These are phyloP conservation scores for Eira barbara DNA, from an alignment of 2,113 vertebrate species.

Conservation along the genomic window DNA sequence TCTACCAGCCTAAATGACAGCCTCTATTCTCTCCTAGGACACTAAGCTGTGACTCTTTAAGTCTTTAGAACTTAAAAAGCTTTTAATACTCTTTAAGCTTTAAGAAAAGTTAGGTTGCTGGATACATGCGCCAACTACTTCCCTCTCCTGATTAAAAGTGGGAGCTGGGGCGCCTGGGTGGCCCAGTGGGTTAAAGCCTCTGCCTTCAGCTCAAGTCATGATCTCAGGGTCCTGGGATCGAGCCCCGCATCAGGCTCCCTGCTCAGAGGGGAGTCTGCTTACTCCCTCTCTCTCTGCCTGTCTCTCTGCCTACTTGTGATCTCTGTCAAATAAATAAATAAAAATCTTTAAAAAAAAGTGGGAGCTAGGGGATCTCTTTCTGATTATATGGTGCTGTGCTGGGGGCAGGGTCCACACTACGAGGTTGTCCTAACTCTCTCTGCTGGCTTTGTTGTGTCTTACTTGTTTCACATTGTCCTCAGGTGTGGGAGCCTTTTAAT, in stretches of 20 bases:
- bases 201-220: no score
- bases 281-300: no score
- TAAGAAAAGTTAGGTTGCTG: background rate
- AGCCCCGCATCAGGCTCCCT: no score
- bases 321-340: no score
- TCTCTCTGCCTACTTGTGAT: no score
- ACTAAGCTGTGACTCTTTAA: background rate
- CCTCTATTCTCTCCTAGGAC: background rate
- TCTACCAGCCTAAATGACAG: background rate
- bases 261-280: no score
- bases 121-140: background rate
- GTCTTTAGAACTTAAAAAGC: no score
- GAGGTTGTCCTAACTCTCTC: background rate
- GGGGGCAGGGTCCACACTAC: accelerated
- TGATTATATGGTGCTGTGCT: background rate
- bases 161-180: background rate
- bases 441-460: background rate
- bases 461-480: background rate
- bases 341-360: no score
- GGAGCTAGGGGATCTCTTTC: background rate
- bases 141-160: background rate
- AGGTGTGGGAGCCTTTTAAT: background rate
- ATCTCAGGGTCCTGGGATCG: no score
- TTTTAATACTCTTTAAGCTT: no score
- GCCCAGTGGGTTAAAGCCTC: no score